These are phyloP conservation scores for Drosophila tristis DNA, from an alignment of 1,140 invertebrate species.

Conservation along the genomic window DNA sequence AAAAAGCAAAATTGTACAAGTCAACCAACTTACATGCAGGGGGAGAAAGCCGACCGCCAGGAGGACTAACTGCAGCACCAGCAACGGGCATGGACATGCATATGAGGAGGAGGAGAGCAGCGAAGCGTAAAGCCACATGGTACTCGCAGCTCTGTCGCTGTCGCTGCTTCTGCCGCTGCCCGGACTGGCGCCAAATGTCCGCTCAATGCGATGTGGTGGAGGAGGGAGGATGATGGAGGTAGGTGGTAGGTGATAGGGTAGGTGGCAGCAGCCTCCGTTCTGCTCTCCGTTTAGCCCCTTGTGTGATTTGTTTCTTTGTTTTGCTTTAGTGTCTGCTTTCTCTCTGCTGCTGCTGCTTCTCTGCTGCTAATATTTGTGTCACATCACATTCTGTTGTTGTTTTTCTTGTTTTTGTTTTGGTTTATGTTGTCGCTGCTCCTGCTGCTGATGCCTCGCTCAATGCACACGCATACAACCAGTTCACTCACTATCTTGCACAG, in stretches of 20 bases:
- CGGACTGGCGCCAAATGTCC: slow-evolving; percentile 69
- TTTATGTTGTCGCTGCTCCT: slow-evolving; percentile 36
- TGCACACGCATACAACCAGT: slow-evolving; percentile 24
- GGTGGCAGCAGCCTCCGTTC: slow-evolving; percentile 43
- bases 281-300: slow-evolving; percentile 32
- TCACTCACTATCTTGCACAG: slow-evolving; percentile 11
- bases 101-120: slow-evolving; percentile 34
- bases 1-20: neutral
- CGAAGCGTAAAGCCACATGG: slow-evolving; percentile 54
- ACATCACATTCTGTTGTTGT: slow-evolving; percentile 44
- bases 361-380: slow-evolving; percentile 50
- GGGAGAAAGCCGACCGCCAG: neutral
- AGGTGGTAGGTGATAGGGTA: slow-evolving; percentile 4
- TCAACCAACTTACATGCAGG: slow-evolving; percentile 3
- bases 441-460: slow-evolving; percentile 1
- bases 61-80: slow-evolving; percentile 31
- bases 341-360: slow-evolving; percentile 31
- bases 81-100: slow-evolving; percentile 1
- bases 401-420: slow-evolving; percentile 6
- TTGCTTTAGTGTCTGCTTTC: slow-evolving; percentile 51
- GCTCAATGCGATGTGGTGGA: neutral
- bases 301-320: slow-evolving; percentile 61
- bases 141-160: slow-evolving; percentile 36
- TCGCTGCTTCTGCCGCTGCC: slow-evolving; percentile 38
- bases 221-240: slow-evolving; percentile 1